These are phyloP conservation scores for Acleris emargana DNA, from an alignment of 2,888 invertebrate genomes.

Conservation along the genomic window DNA sequence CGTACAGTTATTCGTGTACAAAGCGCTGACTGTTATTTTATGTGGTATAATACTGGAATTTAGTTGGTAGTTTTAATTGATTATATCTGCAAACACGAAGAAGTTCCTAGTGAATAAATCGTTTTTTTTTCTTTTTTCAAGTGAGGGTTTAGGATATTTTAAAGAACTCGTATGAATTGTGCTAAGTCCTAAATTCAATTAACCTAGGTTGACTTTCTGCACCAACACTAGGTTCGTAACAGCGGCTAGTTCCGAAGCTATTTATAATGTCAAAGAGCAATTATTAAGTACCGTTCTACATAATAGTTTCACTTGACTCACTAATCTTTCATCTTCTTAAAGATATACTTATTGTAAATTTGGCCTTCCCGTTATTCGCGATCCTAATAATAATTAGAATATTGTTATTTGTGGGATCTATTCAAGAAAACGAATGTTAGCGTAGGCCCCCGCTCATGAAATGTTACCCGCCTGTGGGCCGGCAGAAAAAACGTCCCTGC, in stretches of 20 bases:
- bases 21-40: conserved; percentile 22
- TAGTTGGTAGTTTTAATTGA: not conserved
- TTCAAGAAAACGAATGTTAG: conserved; percentile 21
- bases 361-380: too few relatives aligned
- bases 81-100: not conserved
- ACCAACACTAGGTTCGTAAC: too few relatives aligned
- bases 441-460: conserved; percentile 6
- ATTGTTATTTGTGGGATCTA: not conserved
- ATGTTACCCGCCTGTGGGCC: conserved; percentile 41
- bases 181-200: too few relatives aligned
- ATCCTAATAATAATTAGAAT: too few relatives aligned
- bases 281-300: conserved; percentile 3
- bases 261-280: too few relatives aligned
- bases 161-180: too few relatives aligned
- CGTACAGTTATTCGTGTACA: conserved; percentile 24
- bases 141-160: too few relatives aligned
- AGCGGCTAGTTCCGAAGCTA: too few relatives aligned
- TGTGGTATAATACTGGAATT: conserved; percentile 7
- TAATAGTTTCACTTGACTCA: conserved; percentile 10
- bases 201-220: too few relatives aligned
- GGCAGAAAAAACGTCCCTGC: conserved; percentile 50
- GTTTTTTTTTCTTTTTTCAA: too few relatives aligned
- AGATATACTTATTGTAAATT: not conserved
- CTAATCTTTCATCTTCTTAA: not conserved
- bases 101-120: not conserved